Conservation (phyloP, 2,797 vertebrate species). For the Uromys caudimaculatus region DNA sequence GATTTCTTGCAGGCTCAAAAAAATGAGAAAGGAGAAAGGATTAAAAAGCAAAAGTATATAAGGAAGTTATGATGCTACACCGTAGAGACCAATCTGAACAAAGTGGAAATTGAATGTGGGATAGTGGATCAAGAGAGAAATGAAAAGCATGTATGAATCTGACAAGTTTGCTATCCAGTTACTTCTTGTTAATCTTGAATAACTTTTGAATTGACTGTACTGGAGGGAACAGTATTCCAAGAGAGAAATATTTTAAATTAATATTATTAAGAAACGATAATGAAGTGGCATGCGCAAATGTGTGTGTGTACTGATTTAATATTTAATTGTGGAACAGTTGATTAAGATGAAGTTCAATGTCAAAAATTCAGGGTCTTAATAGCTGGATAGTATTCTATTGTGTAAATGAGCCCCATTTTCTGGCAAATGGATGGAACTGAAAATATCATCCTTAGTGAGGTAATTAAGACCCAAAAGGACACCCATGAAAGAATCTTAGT, state of each 20-base stretch:
- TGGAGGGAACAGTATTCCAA: not conserved
- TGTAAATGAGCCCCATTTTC: not conserved
- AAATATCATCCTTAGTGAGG: not conserved
- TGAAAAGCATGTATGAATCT: not conserved
- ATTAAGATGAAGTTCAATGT: not conserved
- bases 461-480: not conserved
- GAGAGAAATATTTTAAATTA: conserved; percentile 23
- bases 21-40: not conserved
- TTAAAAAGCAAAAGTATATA: not conserved
- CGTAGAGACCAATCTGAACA: conserved; percentile 37
- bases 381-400: not conserved
- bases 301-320: not conserved
- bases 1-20: not conserved
- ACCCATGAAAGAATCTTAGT: not conserved
- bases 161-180: not conserved
- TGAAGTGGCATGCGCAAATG: not conserved
- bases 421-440: not conserved
- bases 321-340: not conserved
- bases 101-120: not conserved
- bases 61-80: not conserved
- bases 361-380: not conserved
- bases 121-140: not conserved
- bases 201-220: not conserved
- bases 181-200: not conserved
- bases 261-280: not conserved